Evolutionary conservation across 2,797 vertebrate species (phyloP).

Genomic region (Malurus splendens): DNA sequence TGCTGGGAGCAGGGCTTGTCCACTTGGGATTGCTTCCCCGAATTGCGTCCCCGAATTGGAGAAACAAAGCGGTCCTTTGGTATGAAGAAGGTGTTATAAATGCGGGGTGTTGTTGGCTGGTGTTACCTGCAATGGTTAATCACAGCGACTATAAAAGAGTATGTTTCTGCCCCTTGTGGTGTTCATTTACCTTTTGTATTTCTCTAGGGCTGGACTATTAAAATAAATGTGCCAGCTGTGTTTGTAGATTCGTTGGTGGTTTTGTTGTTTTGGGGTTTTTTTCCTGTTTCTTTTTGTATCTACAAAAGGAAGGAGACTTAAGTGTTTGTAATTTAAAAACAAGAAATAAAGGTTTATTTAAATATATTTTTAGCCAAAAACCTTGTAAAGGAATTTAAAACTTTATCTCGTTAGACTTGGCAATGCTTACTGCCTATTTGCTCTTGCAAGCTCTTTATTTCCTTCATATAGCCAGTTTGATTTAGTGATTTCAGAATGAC

Average conservation of each 20-base stretch:
- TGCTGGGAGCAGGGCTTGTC: not conserved
- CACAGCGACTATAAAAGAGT: not conserved
- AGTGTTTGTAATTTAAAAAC: not conserved
- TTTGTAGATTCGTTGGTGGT: not conserved
- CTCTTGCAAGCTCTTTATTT: not conserved
- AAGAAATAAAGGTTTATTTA: not conserved
- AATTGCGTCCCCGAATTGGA: not conserved
- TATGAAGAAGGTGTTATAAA: not conserved
- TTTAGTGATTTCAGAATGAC: not conserved
- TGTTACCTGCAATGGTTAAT: not conserved
- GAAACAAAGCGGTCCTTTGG: conserved; percentile 13
- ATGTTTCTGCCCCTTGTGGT: not conserved
- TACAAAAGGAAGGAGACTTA: not conserved
- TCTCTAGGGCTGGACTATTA: not conserved
- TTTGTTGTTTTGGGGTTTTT: not conserved
- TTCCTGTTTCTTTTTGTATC: not conserved
- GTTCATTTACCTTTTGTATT: not conserved
- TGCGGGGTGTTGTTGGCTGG: not conserved
- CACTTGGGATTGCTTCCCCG: not conserved
- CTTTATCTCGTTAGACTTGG: not conserved
- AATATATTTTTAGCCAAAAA: not conserved
- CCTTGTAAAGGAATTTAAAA: not conserved
- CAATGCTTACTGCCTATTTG: not conserved
- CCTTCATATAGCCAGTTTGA: not conserved
- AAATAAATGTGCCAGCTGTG: not conserved